Base-by-base conservation (phyloP, 2,888 invertebrate species). In the Cosmia pyralina region DNA sequence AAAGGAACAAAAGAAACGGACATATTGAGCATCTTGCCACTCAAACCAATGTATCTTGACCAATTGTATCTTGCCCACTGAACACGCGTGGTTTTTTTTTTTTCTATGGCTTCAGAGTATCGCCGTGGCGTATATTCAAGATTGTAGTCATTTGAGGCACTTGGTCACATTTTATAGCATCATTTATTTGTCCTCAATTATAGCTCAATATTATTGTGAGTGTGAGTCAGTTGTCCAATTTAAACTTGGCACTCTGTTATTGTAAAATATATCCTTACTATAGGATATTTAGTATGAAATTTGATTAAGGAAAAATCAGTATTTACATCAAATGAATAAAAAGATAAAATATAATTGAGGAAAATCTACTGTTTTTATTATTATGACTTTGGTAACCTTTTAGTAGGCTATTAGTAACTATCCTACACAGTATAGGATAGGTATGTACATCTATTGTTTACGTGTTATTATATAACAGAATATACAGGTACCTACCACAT, bases 11-110 rank as follows among this genome's bases (percentile, higher is more conserved):
- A 41, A 46, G 11, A 17, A 19, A 52, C 15, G 38, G 19, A 22
- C 19, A 41, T 13, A 41, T 66, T 41, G 58, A 15, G 4, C 4
- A 19, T 17, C 7, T 10, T 34, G 38, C 6, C 6, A 17, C 38
- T 41, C 13, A 75, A 8, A 28, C 70, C 15, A 78, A 11, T 62
- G 60, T 6, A 55, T 60, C 65, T 15, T 65, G 60, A 13, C 6
- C 55, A 46, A 38, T 59, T 55, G 28, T 60, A 50, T 66, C 50
- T 60, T 65, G 50, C 19, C 7, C 50, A 62, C 13, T 65, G 64
- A 62, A 79, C 53, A 44, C 46, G n/a, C 28, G n/a, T 52, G 41
- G 28, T 44, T 38, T 57, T 28, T 28, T 28, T 28, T 28, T 28
- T 28, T 28, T 28, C 28, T 28, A 28, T 28, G 28, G 34, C 34